phyloP scores from a whole-genome alignment of 2,113 vertebrate species.

The Vulpes lagopus region DNA sequence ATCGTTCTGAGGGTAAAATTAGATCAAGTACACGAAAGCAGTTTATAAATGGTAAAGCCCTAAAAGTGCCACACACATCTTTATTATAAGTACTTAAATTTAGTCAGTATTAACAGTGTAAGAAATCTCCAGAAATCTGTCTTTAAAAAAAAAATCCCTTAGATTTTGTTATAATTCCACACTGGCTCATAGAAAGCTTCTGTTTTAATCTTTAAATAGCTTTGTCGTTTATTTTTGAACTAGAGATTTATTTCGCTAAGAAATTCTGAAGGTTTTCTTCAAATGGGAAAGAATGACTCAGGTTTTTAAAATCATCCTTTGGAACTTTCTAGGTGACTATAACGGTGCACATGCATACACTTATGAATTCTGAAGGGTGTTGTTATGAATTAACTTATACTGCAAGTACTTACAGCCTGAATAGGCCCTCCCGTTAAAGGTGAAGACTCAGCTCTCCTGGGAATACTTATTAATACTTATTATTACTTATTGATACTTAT shows the following conservation, averaged over 20 bases:
- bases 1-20: conserved; percentile 62
- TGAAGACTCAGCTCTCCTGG: neutral
- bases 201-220: conserved; percentile 83
- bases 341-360: neutral
- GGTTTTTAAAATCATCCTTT: conserved; percentile 64
- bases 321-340: conserved; percentile 72
- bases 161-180: conserved; percentile 59
- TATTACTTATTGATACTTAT: too few species aligned
- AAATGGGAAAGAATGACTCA: conserved; percentile 78
- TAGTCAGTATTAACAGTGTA: conserved; percentile 66
- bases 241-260: conserved; percentile 76
- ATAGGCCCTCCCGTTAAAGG: neutral
- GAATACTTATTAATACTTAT: neutral
- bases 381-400: neutral
- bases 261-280: conserved; percentile 75
- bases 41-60: conserved; percentile 59
- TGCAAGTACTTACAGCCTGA: neutral
- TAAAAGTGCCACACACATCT: conserved; percentile 55
- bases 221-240: conserved; percentile 76
- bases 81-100: conserved; percentile 76
- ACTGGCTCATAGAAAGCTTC: conserved; percentile 77
- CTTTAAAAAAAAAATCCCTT: conserved; percentile 58
- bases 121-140: conserved; percentile 74
- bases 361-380: neutral
- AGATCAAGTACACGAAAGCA: conserved; percentile 58